Evolutionary conservation across 92 coral and sea anemone genomes (phyloP).

Genomic region (Micromussa lordhowensis): DNA sequence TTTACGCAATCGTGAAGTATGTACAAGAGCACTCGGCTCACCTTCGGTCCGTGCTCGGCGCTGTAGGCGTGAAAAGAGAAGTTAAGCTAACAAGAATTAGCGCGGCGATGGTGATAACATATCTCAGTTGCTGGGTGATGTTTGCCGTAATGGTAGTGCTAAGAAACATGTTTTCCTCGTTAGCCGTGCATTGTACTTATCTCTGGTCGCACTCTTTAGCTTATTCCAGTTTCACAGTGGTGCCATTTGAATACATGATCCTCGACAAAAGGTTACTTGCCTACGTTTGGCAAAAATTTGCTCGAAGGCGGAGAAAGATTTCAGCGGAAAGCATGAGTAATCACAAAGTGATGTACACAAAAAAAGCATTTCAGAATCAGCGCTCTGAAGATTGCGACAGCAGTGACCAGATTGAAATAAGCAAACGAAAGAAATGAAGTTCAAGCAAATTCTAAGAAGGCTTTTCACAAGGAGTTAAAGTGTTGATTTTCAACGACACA

Average conservation of each 20-base stretch:
- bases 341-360: background rate
- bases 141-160: conserved; percentile 53
- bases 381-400: background rate
- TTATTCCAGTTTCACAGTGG: conserved; percentile 57
- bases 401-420: background rate
- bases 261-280: conserved; percentile 52
- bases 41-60: conserved; percentile 52
- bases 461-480: too few species aligned
- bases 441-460: background rate
- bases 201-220: conserved; percentile 63
- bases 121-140: conserved; percentile 41
- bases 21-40: conserved; percentile 48
- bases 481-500: too few species aligned
- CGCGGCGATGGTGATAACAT: conserved; percentile 35
- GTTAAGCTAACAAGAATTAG: conserved; percentile 56
- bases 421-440: background rate
- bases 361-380: background rate
- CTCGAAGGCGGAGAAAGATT: conserved; percentile 2
- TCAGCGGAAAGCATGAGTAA: background rate
- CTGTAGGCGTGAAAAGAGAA: conserved; percentile 34
- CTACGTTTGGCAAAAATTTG: background rate
- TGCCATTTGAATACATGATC: conserved; percentile 62
- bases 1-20: conserved; percentile 48
- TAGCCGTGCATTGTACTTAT: conserved; percentile 51
- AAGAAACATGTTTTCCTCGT: conserved; percentile 43